Percentiles rank a stretch among this genome's conserved stretches.
Conservation (phyloP, 2,797 vertebrate genomes). For the Gymnoscopelus braueri region DNA sequence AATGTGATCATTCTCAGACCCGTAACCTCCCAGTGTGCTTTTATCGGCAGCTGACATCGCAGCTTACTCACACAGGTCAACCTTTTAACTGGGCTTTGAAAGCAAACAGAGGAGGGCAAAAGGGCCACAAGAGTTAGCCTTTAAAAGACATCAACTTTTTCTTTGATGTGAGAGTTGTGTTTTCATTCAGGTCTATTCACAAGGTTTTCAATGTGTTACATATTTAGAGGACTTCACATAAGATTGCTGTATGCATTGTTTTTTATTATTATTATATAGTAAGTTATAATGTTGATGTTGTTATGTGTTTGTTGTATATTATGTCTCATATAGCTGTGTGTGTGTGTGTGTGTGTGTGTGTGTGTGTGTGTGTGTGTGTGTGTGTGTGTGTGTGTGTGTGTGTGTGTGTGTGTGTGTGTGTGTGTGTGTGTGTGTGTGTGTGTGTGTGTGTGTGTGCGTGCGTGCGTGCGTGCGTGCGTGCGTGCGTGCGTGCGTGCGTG, state of each 20-base stretch:
- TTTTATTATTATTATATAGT: too few species aligned
- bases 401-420: constrained; percentile 10
- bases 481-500: constrained; percentile 20
- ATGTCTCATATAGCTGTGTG: neutral
- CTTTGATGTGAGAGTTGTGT: neutral
- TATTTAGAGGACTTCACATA: too few species aligned
- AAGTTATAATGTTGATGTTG: too few species aligned
- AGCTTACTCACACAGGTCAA: constrained; percentile 15
- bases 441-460: constrained; percentile 14
- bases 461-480: neutral
- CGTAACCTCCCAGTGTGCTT: constrained; percentile 43
- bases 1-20: constrained; percentile 68
- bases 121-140: neutral
- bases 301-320: neutral
- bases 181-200: too few species aligned
- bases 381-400: constrained; percentile 11
- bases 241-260: too few species aligned
- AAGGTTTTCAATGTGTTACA: too few species aligned
- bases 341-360: constrained; percentile 16
- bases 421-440: constrained; percentile 10
- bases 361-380: constrained; percentile 16
- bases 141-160: neutral
- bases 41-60: constrained; percentile 40
- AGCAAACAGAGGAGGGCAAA: neutral
- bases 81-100: constrained; percentile 14